Evolutionary conservation across 2,113 vertebrate species (phyloP).

Genomic region (Tragulus kanchil): DNA sequence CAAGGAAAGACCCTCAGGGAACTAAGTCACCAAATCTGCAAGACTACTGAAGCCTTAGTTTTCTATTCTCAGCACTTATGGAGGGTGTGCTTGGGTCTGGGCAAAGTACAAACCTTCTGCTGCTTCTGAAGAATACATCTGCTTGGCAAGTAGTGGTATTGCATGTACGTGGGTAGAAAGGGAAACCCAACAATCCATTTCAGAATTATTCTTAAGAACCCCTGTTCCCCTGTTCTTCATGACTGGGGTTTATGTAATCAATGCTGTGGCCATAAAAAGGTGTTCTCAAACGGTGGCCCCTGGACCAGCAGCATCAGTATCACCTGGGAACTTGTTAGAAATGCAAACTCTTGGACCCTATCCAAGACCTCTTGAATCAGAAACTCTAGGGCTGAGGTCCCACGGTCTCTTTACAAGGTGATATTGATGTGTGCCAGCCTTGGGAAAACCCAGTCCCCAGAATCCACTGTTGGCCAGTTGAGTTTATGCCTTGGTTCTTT

Average conservation of each 20-base stretch:
- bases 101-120: background rate
- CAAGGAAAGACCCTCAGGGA: background rate
- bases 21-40: background rate
- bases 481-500: background rate
- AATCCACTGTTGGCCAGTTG: background rate
- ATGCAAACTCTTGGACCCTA: background rate
- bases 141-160: background rate
- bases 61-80: background rate
- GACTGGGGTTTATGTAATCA: background rate
- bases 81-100: background rate
- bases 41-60: background rate
- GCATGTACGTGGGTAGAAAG: background rate
- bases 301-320: background rate
- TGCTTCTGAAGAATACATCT: background rate
- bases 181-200: background rate
- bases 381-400: background rate
- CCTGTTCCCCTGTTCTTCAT: background rate
- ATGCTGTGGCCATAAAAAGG: background rate
- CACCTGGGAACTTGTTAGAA: background rate
- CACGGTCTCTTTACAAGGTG: background rate
- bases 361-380: background rate
- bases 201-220: background rate
- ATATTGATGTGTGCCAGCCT: background rate
- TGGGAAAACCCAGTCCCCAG: background rate
- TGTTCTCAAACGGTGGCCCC: background rate